Conservation (phyloP, 2,797 vertebrate species). For the Pseudochaenichthys georgianus region DNA sequence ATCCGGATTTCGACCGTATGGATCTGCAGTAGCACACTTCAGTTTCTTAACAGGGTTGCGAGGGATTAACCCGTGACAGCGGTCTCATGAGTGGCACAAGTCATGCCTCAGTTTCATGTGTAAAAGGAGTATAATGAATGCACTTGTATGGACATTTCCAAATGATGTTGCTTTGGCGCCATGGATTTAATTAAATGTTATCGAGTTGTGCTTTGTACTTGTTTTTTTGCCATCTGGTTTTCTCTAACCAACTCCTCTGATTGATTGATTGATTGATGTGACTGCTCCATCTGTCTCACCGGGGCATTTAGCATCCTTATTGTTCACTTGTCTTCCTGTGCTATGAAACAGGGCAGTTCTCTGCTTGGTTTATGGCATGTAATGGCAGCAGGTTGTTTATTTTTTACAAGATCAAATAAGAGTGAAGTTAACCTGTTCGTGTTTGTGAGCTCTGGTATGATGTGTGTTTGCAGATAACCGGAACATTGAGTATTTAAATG, state of each 20-base stretch:
- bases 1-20: background rate
- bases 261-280: constrained; percentile 58
- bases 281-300: constrained; percentile 23
- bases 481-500: constrained; percentile 27
- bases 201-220: constrained; percentile 1
- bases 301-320: constrained; percentile 18
- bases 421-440: constrained; percentile 14
- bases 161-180: background rate
- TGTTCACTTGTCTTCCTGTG: constrained; percentile 32
- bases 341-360: constrained; percentile 21
- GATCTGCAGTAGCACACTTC: background rate
- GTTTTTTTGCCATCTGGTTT: constrained; percentile 29
- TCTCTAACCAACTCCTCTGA: constrained; percentile 44
- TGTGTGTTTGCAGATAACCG: constrained; percentile 11
- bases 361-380: constrained; percentile 4
- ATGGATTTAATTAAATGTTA: background rate
- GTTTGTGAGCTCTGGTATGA: background rate
- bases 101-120: background rate
- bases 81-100: background rate
- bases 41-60: background rate
- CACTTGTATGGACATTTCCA: background rate
- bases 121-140: constrained; percentile 12
- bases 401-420: constrained; percentile 10
- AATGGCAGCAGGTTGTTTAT: constrained; percentile 9
- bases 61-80: constrained; percentile 12